These are phyloP conservation scores for Leptinotarsa texana DNA, from an alignment of 1,140 invertebrate genomes.

Conservation along the genomic window DNA sequence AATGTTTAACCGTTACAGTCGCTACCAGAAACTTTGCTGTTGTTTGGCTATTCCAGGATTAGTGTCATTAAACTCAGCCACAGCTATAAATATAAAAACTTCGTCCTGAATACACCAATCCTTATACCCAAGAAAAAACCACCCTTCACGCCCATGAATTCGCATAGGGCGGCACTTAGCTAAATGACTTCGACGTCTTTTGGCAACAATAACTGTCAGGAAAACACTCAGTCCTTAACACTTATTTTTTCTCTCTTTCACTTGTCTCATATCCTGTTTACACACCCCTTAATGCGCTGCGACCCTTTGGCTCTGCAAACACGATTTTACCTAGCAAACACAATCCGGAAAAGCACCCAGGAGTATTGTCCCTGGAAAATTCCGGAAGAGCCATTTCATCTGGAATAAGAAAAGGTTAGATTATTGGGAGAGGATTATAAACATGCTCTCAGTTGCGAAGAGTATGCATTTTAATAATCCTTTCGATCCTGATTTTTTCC, in stretches of 20 bases:
- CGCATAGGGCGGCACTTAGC: background rate
- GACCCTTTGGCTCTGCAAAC: conserved; percentile 1
- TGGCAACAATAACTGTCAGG: background rate
- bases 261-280: conserved; percentile 5
- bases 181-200: background rate
- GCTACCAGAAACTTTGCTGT: too few relatives aligned
- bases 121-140: background rate
- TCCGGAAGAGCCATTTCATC: background rate
- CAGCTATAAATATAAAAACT: too few relatives aligned
- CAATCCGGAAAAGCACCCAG: background rate
- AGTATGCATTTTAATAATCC: too few relatives aligned
- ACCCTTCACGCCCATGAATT: background rate
- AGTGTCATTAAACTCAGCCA: too few relatives aligned
- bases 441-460: too few relatives aligned
- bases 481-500: too few relatives aligned
- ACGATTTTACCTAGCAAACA: conserved; percentile 8
- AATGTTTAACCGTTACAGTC: too few relatives aligned
- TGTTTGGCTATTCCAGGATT: too few relatives aligned
- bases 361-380: background rate
- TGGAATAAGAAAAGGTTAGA: background rate
- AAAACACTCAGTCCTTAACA: background rate
- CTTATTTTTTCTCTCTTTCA: conserved; percentile 8
- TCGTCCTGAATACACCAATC: too few relatives aligned
- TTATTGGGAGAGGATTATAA: too few relatives aligned
- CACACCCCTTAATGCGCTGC: background rate